Conservation (phyloP, 2,797 vertebrate species). For the Bradypodion ventrale region DNA sequence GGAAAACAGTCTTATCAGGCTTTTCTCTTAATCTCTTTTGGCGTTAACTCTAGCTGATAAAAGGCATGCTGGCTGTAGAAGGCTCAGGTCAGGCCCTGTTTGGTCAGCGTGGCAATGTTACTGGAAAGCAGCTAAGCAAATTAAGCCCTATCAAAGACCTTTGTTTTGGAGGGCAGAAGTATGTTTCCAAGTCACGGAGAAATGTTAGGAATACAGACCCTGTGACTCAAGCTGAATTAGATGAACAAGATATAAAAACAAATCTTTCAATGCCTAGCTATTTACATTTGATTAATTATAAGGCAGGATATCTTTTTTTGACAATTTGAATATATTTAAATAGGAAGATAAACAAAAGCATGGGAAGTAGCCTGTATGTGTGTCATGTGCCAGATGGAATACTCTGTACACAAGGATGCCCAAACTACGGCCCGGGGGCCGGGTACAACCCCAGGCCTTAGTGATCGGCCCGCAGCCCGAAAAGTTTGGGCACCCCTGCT, state of each 20-base stretch:
- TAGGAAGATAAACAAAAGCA: conserved; percentile 67
- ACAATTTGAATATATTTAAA: conserved; percentile 69
- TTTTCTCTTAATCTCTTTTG: conserved; percentile 88
- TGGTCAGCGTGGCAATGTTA: conserved; percentile 74
- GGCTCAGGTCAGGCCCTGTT: conserved; percentile 70
- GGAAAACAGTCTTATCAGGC: conserved; percentile 88
- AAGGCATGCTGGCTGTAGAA: conserved; percentile 77
- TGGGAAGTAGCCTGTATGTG: conserved; percentile 69
- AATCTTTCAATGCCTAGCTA: conserved; percentile 72
- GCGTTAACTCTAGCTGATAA: conserved; percentile 89
- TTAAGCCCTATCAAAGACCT: conserved; percentile 48
- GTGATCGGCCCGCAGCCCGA: no score
- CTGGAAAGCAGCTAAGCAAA: conserved; percentile 57
- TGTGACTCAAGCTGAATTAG: conserved; percentile 21
- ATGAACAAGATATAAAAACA: conserved; percentile 52
- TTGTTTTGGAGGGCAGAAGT: conserved; percentile 55
- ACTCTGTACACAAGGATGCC: conserved; percentile 40
- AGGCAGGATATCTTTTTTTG: conserved; percentile 73
- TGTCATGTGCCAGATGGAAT: conserved; percentile 60
- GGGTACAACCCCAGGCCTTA: no score
- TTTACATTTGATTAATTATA: conserved; percentile 63
- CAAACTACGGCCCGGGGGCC: no score
- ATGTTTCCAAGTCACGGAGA: conserved; percentile 43
- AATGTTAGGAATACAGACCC: conserved; percentile 32
- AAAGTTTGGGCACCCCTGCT: no score